phyloP scores from a whole-genome alignment of 2,888 invertebrate species.

The Zonitis immaculata region DNA sequence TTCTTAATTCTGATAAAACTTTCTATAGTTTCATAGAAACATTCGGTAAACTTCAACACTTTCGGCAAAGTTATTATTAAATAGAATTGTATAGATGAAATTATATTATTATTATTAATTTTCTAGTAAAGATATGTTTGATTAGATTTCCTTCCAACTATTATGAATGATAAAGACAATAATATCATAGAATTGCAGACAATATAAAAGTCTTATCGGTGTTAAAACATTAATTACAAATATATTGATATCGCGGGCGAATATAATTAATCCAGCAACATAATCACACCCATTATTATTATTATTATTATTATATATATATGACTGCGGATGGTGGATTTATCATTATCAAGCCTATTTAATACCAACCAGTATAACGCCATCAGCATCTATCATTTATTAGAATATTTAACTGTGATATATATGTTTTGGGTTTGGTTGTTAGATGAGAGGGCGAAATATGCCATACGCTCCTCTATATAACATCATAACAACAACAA shows the following conservation, averaged over 20 bases:
- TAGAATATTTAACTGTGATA: constrained; percentile 31
- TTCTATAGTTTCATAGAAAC: too few relatives aligned
- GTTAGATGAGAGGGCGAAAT: constrained; percentile 9
- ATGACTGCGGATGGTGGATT: constrained; percentile 25
- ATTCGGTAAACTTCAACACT: too few relatives aligned
- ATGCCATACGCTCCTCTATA: background rate
- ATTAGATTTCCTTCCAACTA: too few relatives aligned
- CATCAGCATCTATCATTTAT: constrained; percentile 28
- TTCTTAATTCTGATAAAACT: too few relatives aligned
- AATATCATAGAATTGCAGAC: too few relatives aligned
- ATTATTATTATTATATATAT: too few relatives aligned
- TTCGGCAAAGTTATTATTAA: too few relatives aligned
- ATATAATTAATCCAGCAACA: constrained; percentile 31
- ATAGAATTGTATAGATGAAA: too few relatives aligned
- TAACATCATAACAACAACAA: background rate
- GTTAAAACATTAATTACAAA: constrained; percentile 32
- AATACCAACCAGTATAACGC: constrained; percentile 18
- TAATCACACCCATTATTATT: constrained; percentile 30
- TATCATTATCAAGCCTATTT: constrained; percentile 29
- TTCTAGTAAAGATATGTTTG: too few relatives aligned
- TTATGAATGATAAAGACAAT: too few relatives aligned
- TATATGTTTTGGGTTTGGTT: too few relatives aligned
- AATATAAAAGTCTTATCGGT: constrained; percentile 25
- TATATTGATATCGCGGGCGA: constrained; percentile 29
- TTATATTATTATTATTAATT: too few relatives aligned